Conservation (phyloP, 2,888 invertebrate species). For the Athalia circularis region DNA sequence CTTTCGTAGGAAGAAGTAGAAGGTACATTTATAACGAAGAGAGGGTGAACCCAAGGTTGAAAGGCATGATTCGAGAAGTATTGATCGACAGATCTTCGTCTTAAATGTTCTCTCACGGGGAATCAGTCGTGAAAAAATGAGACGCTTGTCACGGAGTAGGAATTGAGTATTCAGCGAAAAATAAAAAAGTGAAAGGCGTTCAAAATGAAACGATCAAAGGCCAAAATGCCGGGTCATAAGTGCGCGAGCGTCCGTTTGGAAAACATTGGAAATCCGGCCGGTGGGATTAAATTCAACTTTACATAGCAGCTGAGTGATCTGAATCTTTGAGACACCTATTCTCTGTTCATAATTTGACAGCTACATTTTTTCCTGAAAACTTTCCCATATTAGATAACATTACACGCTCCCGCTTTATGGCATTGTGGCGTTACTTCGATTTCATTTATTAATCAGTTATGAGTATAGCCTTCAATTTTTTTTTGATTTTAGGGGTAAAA, state of each 20-base stretch:
- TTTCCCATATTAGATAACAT: too few relatives aligned
- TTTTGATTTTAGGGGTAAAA: too few relatives aligned
- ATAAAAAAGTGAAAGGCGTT: conserved; percentile 2
- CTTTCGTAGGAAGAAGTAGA: neutral
- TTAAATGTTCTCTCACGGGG: conserved; percentile 19
- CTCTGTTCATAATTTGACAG: neutral
- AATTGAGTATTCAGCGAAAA: conserved; percentile 8
- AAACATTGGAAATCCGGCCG: conserved; percentile 17
- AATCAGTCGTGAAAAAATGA: conserved; percentile 24
- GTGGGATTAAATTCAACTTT: conserved; percentile 5
- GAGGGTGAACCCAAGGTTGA: neutral
- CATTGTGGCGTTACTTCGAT: too few relatives aligned
- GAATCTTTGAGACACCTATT: conserved; percentile 2
- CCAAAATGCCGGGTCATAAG: neutral
- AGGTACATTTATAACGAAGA: neutral
- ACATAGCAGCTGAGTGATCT: neutral
- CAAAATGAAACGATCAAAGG: conserved; percentile 29
- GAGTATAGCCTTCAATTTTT: too few relatives aligned
- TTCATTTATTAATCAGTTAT: too few relatives aligned
- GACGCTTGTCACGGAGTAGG: conserved; percentile 18
- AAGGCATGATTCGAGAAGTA: conserved; percentile 17
- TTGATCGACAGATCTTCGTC: conserved; percentile 17
- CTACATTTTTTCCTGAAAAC: too few relatives aligned
- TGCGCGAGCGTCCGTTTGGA: conserved; percentile 7
- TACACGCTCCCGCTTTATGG: too few relatives aligned